Conservation (phyloP, 2,797 vertebrate species). For the Notoglanidium macrostoma region DNA sequence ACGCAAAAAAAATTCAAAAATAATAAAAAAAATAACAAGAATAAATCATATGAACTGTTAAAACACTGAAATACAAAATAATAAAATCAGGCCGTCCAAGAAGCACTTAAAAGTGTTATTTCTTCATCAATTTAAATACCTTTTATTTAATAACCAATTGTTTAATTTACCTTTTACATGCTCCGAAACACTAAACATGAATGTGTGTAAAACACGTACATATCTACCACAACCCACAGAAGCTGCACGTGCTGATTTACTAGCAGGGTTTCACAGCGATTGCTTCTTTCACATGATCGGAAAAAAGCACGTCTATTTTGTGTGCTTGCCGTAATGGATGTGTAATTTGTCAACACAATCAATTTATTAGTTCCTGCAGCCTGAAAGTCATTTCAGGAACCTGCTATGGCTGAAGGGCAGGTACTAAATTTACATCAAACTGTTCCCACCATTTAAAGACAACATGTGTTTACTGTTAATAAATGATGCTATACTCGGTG, state of each 20-base stretch:
- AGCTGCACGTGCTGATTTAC: neutral
- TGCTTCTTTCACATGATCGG: neutral
- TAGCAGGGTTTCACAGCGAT: neutral
- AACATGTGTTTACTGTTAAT: neutral
- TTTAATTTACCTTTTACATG: neutral
- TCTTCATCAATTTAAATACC: neutral
- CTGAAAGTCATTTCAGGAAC: neutral
- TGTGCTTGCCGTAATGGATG: neutral
- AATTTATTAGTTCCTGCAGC: neutral
- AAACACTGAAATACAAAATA: too few species aligned
- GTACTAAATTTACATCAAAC: neutral
- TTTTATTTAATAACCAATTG: neutral
- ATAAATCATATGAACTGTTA: too few species aligned
- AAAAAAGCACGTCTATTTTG: neutral
- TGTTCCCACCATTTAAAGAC: neutral
- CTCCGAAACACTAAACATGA: neutral
- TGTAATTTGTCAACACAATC: neutral
- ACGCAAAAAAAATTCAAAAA: neutral
- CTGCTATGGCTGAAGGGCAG: neutral
- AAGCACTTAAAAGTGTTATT: neutral
- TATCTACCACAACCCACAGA: neutral
- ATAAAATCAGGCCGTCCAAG: too few species aligned
- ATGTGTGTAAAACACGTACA: neutral
- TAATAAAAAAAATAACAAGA: neutral
- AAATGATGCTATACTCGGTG: neutral